A percentile compares a stretch with the other conserved stretches of the same genome.
These are phyloP conservation scores for Calcarius ornatus DNA, from an alignment of 2,113 vertebrate genomes.

Conservation along the genomic window DNA sequence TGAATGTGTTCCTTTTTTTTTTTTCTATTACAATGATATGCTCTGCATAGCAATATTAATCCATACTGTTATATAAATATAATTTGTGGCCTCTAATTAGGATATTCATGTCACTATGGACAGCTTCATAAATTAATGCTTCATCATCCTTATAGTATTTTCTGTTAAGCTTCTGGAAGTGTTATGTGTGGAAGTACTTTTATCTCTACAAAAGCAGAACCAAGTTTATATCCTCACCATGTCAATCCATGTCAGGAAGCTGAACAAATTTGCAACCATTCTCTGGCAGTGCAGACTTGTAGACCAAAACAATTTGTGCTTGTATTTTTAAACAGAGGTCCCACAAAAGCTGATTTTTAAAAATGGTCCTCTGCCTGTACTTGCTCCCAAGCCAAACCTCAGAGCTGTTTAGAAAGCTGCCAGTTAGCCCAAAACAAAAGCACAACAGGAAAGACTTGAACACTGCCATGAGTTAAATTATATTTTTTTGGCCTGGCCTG, in stretches of 20 bases:
- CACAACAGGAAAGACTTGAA: neutral
- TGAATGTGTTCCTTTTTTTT: neutral
- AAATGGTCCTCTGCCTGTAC: neutral
- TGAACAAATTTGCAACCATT: neutral
- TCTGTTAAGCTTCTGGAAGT: neutral
- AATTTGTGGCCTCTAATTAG: neutral
- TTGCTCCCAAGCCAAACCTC: neutral
- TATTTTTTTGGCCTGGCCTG: neutral
- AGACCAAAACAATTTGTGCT: neutral
- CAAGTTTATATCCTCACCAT: neutral
- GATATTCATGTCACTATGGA: neutral
- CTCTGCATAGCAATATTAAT: neutral
- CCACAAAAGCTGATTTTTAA: neutral
- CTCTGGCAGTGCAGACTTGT: fast-evolving
- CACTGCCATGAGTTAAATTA: neutral
- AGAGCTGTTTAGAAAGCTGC: neutral
- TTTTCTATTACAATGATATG: neutral
- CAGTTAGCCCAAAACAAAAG: neutral
- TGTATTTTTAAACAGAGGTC: neutral
- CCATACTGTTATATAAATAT: neutral
- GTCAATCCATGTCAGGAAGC: neutral
- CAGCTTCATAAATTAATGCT: neutral
- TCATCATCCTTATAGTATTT: neutral
- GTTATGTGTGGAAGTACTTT: neutral
- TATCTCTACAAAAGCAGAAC: neutral